Conservation (phyloP, 2,113 vertebrate species). For the Phrynosoma blainvillii region DNA sequence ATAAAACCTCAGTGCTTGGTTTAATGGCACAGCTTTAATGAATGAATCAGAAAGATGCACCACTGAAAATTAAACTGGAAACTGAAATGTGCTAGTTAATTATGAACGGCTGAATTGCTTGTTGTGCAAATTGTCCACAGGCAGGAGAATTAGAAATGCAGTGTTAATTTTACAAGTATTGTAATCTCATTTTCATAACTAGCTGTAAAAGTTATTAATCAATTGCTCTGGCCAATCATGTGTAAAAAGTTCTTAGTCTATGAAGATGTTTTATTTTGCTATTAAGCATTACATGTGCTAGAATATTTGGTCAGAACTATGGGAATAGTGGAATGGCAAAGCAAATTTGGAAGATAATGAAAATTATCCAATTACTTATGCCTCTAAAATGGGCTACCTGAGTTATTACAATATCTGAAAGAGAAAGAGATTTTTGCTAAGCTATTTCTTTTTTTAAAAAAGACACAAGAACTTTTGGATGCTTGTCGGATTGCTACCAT, state of each 20-base stretch:
- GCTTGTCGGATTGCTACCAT: background rate
- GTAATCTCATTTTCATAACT: slow-evolving; percentile 61
- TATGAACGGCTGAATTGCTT: slow-evolving; percentile 56
- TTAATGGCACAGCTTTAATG: slow-evolving; percentile 26
- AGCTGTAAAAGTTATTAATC: slow-evolving; percentile 61
- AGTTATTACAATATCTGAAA: slow-evolving; percentile 52
- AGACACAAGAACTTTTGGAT: background rate
- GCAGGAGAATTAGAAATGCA: slow-evolving; percentile 57
- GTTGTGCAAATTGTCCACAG: slow-evolving; percentile 45
- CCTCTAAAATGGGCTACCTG: slow-evolving; percentile 57
- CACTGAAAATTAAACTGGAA: slow-evolving; percentile 48
- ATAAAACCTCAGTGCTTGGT: slow-evolving; percentile 34
- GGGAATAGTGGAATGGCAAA: slow-evolving; percentile 46
- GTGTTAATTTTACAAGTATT: slow-evolving; percentile 63
- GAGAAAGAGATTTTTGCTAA: slow-evolving; percentile 47
- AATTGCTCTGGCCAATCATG: slow-evolving; percentile 56
- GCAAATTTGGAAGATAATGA: slow-evolving; percentile 57
- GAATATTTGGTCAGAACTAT: slow-evolving; percentile 59
- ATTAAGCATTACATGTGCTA: slow-evolving; percentile 53
- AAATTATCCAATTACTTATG: slow-evolving; percentile 52
- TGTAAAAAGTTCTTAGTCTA: slow-evolving; percentile 61
- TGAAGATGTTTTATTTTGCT: slow-evolving; percentile 67
- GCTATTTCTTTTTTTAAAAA: slow-evolving; percentile 40
- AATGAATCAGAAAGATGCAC: slow-evolving; percentile 43
- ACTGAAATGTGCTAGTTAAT: slow-evolving; percentile 52